Conservation (phyloP, 2,888 invertebrate species). For the Lochmaea crataegi region DNA sequence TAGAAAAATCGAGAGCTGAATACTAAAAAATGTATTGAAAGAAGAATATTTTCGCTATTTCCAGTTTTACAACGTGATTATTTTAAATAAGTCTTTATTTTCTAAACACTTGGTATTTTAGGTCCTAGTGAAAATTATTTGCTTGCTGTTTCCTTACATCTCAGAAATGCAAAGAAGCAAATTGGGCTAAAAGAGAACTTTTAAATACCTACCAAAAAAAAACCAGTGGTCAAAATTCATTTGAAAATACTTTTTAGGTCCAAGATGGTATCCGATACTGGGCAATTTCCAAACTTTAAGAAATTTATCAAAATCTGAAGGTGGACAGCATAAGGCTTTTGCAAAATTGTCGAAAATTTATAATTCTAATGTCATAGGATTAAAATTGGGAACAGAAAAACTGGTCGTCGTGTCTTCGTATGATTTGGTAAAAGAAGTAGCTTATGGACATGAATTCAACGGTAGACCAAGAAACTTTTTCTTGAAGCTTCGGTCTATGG, state of each 20-base stretch:
- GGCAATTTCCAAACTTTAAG: slow-evolving; percentile 62
- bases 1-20: no score
- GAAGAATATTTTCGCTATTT: no score
- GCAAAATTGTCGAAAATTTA: slow-evolving; percentile 65
- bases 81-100: no score
- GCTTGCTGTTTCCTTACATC: no score
- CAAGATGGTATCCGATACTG: slow-evolving; percentile 64
- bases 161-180: no score
- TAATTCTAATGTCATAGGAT: slow-evolving; percentile 68
- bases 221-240: no score
- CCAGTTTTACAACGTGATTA: no score
- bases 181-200: no score
- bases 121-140: no score
- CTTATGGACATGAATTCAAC: slow-evolving; percentile 71
- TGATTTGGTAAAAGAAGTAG: slow-evolving; percentile 67
- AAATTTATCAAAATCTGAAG: slow-evolving; percentile 58
- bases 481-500: slow-evolving; percentile 74
- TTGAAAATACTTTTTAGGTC: slow-evolving; percentile 60
- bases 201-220: no score
- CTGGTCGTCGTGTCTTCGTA: slow-evolving; percentile 70
- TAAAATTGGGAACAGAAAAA: slow-evolving; percentile 69
- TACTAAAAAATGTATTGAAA: no score
- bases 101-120: no score
- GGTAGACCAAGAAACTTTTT: slow-evolving; percentile 77
- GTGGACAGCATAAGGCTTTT: slow-evolving; percentile 69